Evolutionary conservation across 2,113 vertebrate species (phyloP), one percentile per base, ranked within the genome.

Genomic region (Albula goreensis): DNA sequence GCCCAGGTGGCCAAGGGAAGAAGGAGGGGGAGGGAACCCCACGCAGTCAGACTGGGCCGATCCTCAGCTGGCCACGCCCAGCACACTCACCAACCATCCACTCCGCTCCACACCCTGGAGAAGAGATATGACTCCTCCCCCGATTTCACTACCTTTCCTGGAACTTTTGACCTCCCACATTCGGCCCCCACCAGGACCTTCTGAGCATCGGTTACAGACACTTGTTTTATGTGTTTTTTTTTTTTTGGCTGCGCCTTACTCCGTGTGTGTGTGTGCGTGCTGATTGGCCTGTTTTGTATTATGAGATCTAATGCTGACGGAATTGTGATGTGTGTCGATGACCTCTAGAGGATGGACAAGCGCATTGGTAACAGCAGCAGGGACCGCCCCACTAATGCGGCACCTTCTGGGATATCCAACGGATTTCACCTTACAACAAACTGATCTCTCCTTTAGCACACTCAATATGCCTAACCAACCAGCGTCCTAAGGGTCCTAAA

Each of bases 1-100:
- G 91, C 89, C 86, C 83, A 3, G 19, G 5, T 11, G 9, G 50
- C 12, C 51, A 19, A 8, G 48, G 22, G 25, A 85, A 51, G 53
- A 51, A 11, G 78, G 41, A 48, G 78, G 31, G 77, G 74, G 66
- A 12, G 74, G 74, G n/a, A n/a, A 9, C 74, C 41, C 3, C 10
- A 2, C 41, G 19, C 74, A 48, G 74, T 48, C 41, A 25, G 49
- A 79, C 78, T 48, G 41, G 50, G 41, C 49, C 50, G 66, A 17
- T 70, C 10, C 19, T 79, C 78, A 50, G 78, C 31, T 50, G 31
- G 78, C 12, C 31, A 50, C 78, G 41, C 78, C 48, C 78, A 79
- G 25, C 12, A n/a, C 74, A 79, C 78, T 50, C 78, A 1, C 3
- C 7, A 17, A 5, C n/a, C 9, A 7, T 31, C 22, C 70, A 10